Conservation (phyloP, 2,797 vertebrate species). For the Glossophaga mutica region DNA sequence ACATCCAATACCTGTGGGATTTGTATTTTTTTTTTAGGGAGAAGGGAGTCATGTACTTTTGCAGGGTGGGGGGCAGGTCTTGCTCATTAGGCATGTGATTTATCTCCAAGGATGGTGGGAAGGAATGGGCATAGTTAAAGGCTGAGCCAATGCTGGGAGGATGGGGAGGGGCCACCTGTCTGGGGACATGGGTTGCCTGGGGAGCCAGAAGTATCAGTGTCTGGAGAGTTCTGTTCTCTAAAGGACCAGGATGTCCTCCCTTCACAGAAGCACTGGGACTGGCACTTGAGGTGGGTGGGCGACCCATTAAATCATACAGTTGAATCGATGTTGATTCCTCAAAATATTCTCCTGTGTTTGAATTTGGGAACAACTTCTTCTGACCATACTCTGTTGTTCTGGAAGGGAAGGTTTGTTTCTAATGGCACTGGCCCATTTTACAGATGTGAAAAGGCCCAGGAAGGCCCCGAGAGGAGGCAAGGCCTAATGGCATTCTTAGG, state of each 20-base stretch:
- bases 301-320: accelerated
- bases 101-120: neutral
- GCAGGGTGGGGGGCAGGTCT: neutral
- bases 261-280: neutral
- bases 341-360: neutral
- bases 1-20: neutral
- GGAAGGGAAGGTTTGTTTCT: neutral
- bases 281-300: neutral
- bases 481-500: neutral
- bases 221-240: neutral
- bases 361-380: neutral
- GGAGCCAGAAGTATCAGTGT: neutral
- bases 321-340: neutral
- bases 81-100: neutral
- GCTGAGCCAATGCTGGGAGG: neutral
- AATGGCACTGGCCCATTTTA: neutral
- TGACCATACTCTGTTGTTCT: neutral
- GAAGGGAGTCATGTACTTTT: neutral
- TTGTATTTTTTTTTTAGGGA: neutral
- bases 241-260: neutral
- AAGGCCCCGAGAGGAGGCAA: neutral
- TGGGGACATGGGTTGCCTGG: neutral
- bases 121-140: neutral
- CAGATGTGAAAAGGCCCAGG: neutral
- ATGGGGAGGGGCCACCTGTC: neutral